Conservation (phyloP, 2,888 invertebrate species). For the Drosophila lacicola region DNA sequence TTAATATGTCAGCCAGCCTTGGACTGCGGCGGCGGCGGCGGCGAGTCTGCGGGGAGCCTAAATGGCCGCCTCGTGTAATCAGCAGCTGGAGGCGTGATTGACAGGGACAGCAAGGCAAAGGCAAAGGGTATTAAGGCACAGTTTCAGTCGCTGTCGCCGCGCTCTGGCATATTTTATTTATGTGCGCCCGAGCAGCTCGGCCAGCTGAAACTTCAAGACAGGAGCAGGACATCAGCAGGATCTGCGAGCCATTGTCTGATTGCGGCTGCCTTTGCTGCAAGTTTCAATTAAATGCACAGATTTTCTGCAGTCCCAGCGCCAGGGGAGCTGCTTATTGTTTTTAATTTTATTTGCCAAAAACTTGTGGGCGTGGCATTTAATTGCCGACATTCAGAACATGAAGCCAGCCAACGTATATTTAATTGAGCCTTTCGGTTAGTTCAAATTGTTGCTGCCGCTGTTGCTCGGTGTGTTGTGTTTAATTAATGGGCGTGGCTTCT, state of each 20-base stretch:
- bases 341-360: constrained; percentile 59
- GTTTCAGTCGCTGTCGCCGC: constrained; percentile 41
- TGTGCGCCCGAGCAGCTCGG: constrained; percentile 14
- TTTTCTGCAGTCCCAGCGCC: constrained; percentile 38
- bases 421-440: constrained; percentile 51
- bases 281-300: constrained; percentile 75
- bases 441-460: constrained; percentile 18
- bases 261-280: constrained; percentile 45
- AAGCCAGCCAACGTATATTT: constrained; percentile 47
- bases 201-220: constrained; percentile 18
- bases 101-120: constrained; percentile 34
- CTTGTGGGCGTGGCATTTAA: constrained; percentile 62
- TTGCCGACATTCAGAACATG: constrained; percentile 43
- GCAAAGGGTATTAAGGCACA: constrained; percentile 43
- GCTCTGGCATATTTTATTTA: constrained; percentile 71
- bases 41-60: constrained; percentile 28
- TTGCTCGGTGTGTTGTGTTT: constrained; percentile 31
- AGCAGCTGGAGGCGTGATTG: constrained; percentile 68
- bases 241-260: constrained; percentile 38
- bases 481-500: constrained; percentile 56
- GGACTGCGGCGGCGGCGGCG: not conserved
- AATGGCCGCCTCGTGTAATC: constrained; percentile 69
- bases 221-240: not conserved
- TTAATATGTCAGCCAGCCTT: constrained; percentile 63
- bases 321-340: constrained; percentile 49